Percentiles rank a stretch among this genome's conserved stretches.
These are phyloP conservation scores for Umimayanthus chanpuru DNA, from an alignment of 92 coral and sea anemone genomes.

Conservation along the genomic window DNA sequence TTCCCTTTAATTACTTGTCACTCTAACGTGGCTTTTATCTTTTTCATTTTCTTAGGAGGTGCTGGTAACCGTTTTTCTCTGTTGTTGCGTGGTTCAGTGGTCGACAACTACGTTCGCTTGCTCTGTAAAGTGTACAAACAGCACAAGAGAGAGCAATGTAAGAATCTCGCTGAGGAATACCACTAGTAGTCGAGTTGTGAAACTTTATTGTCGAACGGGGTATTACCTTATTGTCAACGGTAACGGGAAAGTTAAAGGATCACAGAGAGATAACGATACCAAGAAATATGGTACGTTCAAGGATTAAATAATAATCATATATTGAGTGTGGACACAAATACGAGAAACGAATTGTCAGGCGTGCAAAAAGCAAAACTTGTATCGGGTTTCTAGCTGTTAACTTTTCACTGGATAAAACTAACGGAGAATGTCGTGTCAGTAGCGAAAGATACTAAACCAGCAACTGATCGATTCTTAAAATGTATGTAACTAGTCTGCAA, in stretches of 20 bases:
- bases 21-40: not conserved
- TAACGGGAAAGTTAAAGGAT: constrained; percentile 9
- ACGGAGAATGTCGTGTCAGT: no score
- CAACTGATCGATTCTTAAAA: no score
- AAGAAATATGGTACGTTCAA: constrained; percentile 2
- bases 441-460: no score
- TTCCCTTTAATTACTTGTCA: not conserved
- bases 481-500: no score
- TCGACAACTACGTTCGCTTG: not conserved
- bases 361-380: no score
- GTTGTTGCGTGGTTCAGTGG: constrained; percentile 13
- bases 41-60: not conserved
- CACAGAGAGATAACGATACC: not conserved
- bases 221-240: constrained; percentile 28
- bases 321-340: not conserved
- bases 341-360: not conserved
- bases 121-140: not conserved
- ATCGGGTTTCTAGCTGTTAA: no score
- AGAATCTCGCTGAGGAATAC: not conserved
- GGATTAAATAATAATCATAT: no score
- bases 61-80: not conserved
- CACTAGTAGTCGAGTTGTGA: constrained; percentile 6
- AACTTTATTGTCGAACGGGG: constrained; percentile 16
- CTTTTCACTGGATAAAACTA: no score
- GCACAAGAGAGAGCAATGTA: not conserved